Base-by-base conservation (phyloP, 2,113 vertebrate genomes). In the Cinclus cinclus region DNA sequence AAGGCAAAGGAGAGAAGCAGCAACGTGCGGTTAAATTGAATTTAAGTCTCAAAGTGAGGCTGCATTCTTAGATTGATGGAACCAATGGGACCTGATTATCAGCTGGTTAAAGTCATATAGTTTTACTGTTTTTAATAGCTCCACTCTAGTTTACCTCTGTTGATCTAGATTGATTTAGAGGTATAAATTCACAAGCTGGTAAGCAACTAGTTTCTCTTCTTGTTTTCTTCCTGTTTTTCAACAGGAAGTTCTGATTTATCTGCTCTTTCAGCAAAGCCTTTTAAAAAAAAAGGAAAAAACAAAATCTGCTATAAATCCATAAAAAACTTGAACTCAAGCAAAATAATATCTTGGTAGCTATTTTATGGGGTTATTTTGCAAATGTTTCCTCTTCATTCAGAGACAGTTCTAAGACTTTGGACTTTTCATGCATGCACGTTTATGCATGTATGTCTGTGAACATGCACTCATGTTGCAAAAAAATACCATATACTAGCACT, bases 201-300 rank as follows among this genome's bases (percentile, higher is more conserved):
- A 85, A 69, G 6, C 58, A 85, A 37, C 22, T 37, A 39, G 33
- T 70, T 94, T 89, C 33, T 84, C 24, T 95, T 94, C 78, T 59
- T 95, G 52, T 89, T 94, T 74, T 87, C 49, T 89, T 90, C 53
- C 33, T 83, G 52, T 27, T 89, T 83, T 95, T 84, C 46, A 62
- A 25, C 58, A 86, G 37, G 65, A 85, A 77, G 35, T 76, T 87
- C n/a, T 47, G 59, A 85, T 91, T 85, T 28, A 42, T 58, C n/a
- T 65, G 50, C 33, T 85, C 27, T 90, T 77, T 44, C 67, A 58
- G 70, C 84, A 81, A 71, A 58, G 9, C 1, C 21, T 65, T 31
- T 3, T 17, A 42, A 12, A 41, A 39, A 73, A 60, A 28, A 21
- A 37, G 1, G 1, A 19, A 52, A 59, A 73, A 5, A 12, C 9